Evolutionary conservation across 2,797 vertebrate genomes (phyloP).

Genomic region (Synanceia verrucosa): DNA sequence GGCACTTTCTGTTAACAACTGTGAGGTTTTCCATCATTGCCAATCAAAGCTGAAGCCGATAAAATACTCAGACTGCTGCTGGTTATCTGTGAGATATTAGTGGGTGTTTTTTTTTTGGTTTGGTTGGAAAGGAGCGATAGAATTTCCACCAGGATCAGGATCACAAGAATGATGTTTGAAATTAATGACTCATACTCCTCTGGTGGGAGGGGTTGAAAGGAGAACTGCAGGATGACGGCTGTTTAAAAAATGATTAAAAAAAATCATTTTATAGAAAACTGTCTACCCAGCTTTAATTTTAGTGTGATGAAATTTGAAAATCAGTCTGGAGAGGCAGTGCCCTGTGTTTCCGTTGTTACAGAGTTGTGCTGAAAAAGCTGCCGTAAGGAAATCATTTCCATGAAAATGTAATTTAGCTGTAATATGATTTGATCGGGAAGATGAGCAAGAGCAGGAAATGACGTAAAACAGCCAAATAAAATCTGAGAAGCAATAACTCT

Average conservation of each 20-base stretch:
- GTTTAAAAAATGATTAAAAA: too few relatives aligned
- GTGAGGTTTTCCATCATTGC: too few relatives aligned
- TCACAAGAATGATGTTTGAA: background rate
- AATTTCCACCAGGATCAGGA: too few relatives aligned
- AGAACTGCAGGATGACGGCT: too few relatives aligned
- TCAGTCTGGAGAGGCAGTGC: background rate
- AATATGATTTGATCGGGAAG: constrained; percentile 18
- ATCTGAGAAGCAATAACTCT: constrained; percentile 11
- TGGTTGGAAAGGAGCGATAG: too few relatives aligned
- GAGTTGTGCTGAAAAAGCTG: background rate
- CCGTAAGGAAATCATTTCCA: background rate
- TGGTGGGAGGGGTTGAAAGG: too few relatives aligned
- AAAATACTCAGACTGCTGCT: too few relatives aligned
- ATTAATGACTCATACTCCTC: background rate
- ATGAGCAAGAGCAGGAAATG: constrained; percentile 13
- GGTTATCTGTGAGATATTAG: too few relatives aligned
- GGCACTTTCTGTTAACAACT: too few relatives aligned
- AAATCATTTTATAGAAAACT: too few relatives aligned
- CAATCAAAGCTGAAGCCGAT: too few relatives aligned
- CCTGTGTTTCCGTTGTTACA: background rate
- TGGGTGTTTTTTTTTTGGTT: too few relatives aligned
- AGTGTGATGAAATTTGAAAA: background rate
- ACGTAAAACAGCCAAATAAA: constrained; percentile 20
- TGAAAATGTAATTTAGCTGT: background rate
- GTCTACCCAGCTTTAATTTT: background rate